These are phyloP conservation scores for Tragelaphus scriptus DNA, from an alignment of 2,113 vertebrate genomes.

Conservation along the genomic window DNA sequence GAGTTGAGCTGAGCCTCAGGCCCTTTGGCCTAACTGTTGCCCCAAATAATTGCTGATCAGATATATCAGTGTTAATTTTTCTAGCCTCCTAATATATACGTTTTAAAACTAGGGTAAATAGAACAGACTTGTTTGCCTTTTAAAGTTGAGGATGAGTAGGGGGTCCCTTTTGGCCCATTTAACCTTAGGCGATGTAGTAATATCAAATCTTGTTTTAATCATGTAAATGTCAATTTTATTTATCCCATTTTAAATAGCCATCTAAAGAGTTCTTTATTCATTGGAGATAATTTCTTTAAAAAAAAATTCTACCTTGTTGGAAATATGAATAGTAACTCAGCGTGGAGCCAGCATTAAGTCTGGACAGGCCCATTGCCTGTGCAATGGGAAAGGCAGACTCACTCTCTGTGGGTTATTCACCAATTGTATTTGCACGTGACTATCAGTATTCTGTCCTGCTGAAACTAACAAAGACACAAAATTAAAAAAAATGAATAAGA, in stretches of 20 bases:
- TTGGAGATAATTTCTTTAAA: background rate
- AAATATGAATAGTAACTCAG: background rate
- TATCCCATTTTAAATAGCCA: background rate
- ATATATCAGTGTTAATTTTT: background rate
- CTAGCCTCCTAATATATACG: background rate
- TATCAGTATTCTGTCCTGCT: background rate
- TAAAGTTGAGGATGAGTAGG: background rate
- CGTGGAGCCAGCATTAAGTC: background rate
- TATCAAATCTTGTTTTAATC: background rate
- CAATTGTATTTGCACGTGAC: background rate
- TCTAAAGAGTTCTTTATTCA: background rate
- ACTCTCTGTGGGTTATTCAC: background rate
- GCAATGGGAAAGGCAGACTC: background rate
- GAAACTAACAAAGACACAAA: background rate
- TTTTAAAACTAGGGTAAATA: background rate
- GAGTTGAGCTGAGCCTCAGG: background rate
- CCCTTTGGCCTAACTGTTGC: background rate
- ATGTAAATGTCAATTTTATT: background rate
- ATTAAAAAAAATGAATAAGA: background rate
- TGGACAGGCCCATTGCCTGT: background rate
- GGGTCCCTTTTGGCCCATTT: background rate
- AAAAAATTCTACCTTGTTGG: background rate
- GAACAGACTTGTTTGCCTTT: background rate
- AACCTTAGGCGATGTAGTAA: background rate
- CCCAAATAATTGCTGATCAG: background rate